Conservation (phyloP, 2,113 vertebrate genomes). For the Gyps fulvus region DNA sequence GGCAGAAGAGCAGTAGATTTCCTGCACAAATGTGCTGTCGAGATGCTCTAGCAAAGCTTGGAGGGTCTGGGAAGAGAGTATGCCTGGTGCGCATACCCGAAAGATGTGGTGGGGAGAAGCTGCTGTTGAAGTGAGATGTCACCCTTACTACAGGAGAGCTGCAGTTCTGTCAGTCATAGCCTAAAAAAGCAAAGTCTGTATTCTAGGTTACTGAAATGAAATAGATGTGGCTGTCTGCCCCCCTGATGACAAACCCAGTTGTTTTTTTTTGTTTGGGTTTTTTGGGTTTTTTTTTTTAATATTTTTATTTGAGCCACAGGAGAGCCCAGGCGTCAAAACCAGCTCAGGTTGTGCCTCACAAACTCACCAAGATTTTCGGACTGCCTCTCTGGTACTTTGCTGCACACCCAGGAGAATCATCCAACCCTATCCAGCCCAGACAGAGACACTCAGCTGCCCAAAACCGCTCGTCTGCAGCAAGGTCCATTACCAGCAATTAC, state of each 20-base stretch:
- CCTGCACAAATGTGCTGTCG: neutral
- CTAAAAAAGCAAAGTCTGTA: neutral
- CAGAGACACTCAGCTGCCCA: neutral
- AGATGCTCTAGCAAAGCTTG: neutral
- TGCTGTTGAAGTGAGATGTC: neutral
- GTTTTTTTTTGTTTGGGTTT: neutral
- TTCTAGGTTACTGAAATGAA: neutral
- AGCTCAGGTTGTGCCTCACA: neutral
- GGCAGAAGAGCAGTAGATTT: neutral
- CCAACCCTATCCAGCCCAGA: neutral
- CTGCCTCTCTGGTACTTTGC: fast-evolving
- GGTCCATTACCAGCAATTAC: neutral
- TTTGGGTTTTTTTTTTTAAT: neutral
- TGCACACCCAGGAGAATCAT: neutral
- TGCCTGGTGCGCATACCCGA: neutral
- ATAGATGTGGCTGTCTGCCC: neutral
- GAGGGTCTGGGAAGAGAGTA: neutral
- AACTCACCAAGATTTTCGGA: neutral
- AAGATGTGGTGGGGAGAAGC: neutral
- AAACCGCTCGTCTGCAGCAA: neutral
- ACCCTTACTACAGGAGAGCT: neutral
- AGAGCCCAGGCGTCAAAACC: neutral
- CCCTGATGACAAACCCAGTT: neutral
- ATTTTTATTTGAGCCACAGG: neutral
- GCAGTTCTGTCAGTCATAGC: neutral